Percentiles rank a stretch among this genome's conserved stretches.
These are phyloP conservation scores for Crotalus adamanteus DNA, from an alignment of 2,797 vertebrate genomes.

Conservation along the genomic window DNA sequence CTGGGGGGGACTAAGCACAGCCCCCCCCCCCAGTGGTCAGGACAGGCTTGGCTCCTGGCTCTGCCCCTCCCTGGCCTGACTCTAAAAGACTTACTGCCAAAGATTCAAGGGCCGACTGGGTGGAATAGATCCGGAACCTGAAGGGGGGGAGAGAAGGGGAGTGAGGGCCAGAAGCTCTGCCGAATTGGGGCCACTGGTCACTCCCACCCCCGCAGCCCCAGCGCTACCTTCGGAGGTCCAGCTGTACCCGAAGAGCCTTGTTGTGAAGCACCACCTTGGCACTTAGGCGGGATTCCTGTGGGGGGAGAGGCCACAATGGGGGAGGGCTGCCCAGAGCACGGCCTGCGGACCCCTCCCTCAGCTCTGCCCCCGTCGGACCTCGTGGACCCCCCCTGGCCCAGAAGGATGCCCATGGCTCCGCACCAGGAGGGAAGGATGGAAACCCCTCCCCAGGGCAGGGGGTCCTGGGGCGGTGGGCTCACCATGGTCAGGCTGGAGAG, in stretches of 20 bases:
- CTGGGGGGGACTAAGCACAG: fast-evolving
- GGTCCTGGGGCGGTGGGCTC: neutral
- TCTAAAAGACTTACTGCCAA: conserved; percentile 79
- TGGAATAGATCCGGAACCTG: conserved; percentile 96
- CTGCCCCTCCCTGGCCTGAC: neutral
- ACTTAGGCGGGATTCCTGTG: conserved; percentile 70
- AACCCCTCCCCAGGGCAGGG: neutral
- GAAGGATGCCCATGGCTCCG: neutral
- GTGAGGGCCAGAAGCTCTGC: fast-evolving
- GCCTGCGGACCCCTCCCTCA: neutral
- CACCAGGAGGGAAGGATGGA: neutral
- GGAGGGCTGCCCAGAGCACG: fast-evolving
- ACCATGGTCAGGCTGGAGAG: conserved; percentile 96
- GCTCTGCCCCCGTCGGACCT: neutral
- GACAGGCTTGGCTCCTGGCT: neutral
- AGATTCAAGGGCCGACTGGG: conserved; percentile 90
- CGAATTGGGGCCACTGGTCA: fast-evolving
- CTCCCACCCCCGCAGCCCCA: neutral
- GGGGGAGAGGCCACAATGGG: neutral
- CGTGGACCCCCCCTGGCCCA: neutral
- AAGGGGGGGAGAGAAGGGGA: fast-evolving
- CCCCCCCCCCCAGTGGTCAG: fast-evolving
- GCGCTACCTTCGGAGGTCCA: conserved; percentile 86
- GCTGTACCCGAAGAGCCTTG: conserved; percentile 81
- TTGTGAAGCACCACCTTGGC: conserved; percentile 86